Conservation (phyloP, 1,140 invertebrate species). For the Acromyrmex heyeri region DNA sequence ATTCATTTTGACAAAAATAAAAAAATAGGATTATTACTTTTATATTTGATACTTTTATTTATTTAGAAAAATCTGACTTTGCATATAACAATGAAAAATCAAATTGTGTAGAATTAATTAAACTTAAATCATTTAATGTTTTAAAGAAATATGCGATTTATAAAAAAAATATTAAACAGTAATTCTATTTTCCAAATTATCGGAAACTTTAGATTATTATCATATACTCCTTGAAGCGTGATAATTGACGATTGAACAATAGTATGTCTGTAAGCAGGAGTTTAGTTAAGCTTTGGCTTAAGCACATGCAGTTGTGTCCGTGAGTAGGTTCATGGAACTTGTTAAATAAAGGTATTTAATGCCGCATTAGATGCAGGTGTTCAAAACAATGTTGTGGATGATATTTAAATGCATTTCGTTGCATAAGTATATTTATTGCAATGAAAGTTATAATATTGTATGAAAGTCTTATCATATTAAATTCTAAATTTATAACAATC, state of each 20-base stretch:
- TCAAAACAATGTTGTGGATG: conserved; percentile 27
- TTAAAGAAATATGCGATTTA: background rate
- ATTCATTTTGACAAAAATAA: no score
- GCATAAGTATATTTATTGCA: background rate
- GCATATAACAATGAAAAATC: background rate
- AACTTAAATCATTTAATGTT: background rate
- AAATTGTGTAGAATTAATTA: background rate
- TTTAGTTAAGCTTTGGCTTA: conserved; percentile 74
- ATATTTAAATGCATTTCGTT: conserved; percentile 15
- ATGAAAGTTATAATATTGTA: background rate
- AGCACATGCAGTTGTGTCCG: conserved; percentile 64
- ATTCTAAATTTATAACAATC: background rate
- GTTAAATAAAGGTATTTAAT: conserved; percentile 59
- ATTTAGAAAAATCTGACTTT: no score
- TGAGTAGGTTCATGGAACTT: conserved; percentile 42
- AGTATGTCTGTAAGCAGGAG: conserved; percentile 60
- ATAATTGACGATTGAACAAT: conserved; percentile 63
- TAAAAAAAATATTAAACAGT: background rate
- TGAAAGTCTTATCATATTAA: background rate
- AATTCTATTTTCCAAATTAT: conserved; percentile 13
- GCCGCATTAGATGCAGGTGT: conserved; percentile 45
- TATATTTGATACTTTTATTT: no score
- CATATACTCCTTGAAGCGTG: conserved; percentile 12
- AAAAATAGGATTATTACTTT: no score
- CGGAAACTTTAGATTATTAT: background rate